Evolutionary conservation across 1,140 invertebrate species (phyloP).

Genomic region (Zaprionus capensis): DNA sequence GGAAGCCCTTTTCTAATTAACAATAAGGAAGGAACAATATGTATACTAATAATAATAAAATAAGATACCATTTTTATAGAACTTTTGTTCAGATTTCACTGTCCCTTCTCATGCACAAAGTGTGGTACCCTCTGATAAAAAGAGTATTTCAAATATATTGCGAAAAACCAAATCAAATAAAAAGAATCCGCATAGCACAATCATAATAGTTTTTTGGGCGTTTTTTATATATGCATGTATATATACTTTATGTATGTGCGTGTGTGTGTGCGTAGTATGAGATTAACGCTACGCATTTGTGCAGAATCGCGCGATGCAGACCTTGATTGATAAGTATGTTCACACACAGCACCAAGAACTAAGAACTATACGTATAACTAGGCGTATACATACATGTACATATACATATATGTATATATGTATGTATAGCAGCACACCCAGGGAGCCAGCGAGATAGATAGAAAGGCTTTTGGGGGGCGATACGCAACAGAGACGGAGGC

Average conservation of each 20-base stretch:
- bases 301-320: conserved; percentile 71
- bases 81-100: neutral
- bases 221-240: neutral
- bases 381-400: neutral
- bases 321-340: conserved; percentile 68
- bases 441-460: neutral
- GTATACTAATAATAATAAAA: neutral
- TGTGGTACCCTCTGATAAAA: neutral
- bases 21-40: too few species aligned
- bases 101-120: neutral
- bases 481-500: neutral
- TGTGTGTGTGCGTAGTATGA: conserved; percentile 27
- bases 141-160: conserved; percentile 15
- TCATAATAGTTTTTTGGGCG: conserved; percentile 18
- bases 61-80: neutral
- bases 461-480: conserved; percentile 9
- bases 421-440: conserved; percentile 15
- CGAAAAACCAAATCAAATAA: conserved; percentile 29
- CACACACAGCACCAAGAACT: conserved; percentile 20
- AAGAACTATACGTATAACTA: conserved; percentile 9
- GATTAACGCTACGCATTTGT: conserved; percentile 58
- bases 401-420: neutral
- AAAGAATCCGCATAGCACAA: conserved; percentile 27
- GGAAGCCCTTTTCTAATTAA: too few species aligned
- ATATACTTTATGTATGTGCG: neutral